A percentile compares a stretch with the other conserved stretches of the same genome.
phyloP scores from a whole-genome alignment of 2,888 invertebrate species.

The Pardosa pseudoannulata region DNA sequence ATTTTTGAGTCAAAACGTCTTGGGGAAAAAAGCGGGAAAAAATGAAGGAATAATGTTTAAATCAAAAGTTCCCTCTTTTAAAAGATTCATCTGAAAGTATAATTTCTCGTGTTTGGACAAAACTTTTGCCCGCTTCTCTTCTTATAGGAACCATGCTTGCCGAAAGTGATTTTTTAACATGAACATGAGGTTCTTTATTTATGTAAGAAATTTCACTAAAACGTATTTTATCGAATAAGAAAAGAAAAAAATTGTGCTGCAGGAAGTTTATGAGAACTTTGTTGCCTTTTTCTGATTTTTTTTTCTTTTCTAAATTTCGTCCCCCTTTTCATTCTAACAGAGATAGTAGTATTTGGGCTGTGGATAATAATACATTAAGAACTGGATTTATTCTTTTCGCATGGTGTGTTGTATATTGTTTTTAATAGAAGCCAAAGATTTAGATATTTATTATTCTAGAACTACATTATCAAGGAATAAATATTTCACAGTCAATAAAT shows the following conservation, averaged over 20 bases:
- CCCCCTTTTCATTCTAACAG: too few relatives aligned
- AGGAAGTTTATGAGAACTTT: neutral
- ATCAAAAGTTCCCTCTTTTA: constrained; percentile 65
- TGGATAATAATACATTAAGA: neutral
- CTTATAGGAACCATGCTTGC: neutral
- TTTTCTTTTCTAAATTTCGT: too few relatives aligned
- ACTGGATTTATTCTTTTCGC: neutral
- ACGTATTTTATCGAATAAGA: constrained; percentile 9
- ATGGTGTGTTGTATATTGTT: neutral
- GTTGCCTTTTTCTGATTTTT: neutral
- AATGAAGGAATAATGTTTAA: constrained; percentile 68
- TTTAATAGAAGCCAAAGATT: too few relatives aligned
- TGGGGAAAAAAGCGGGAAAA: constrained; percentile 26
- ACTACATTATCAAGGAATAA: too few relatives aligned
- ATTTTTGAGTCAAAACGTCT: constrained; percentile 22
- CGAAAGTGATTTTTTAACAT: constrained; percentile 17
- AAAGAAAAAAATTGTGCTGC: neutral
- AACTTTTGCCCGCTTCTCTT: constrained; percentile 29
- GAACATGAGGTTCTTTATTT: constrained; percentile 15
- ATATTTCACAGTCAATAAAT: too few relatives aligned
- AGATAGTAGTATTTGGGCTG: too few relatives aligned
- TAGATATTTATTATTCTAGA: too few relatives aligned
- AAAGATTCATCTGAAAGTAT: constrained; percentile 69
- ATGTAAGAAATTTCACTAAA: constrained; percentile 19
- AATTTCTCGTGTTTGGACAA: constrained; percentile 62